Percentiles rank a stretch among this genome's conserved stretches.
These are phyloP conservation scores for Atherinomorus stipes DNA, from an alignment of 2,113 vertebrate species.

Conservation along the genomic window DNA sequence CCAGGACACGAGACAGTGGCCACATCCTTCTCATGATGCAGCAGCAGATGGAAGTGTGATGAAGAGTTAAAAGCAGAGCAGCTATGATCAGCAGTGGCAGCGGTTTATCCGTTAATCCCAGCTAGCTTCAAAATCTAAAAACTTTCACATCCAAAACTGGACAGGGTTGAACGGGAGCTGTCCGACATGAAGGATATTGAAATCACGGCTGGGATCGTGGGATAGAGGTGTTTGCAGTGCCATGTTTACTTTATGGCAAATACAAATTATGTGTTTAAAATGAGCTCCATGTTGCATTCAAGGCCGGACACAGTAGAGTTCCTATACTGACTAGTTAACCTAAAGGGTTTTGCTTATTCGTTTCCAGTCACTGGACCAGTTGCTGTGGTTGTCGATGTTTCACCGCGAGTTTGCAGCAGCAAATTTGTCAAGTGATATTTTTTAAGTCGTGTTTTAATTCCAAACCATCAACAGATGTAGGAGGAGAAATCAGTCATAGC, in stretches of 20 bases:
- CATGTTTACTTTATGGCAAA: background rate
- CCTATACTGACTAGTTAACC: background rate
- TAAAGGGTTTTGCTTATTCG: slow-evolving; percentile 1
- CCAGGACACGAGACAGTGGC: no score
- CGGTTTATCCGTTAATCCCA: no score
- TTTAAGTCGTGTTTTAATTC: slow-evolving; percentile 18
- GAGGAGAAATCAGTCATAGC: background rate
- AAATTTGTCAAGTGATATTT: slow-evolving; percentile 20
- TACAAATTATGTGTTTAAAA: background rate
- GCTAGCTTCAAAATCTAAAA: no score
- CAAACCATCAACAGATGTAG: background rate
- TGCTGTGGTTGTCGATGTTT: background rate
- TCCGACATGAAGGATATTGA: background rate
- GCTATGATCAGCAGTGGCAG: no score
- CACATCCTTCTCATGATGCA: no score
- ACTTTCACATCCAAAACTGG: no score
- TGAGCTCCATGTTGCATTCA: background rate
- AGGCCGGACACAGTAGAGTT: background rate
- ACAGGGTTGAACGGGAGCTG: background rate
- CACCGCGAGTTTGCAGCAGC: slow-evolving; percentile 13
- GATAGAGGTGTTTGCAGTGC: background rate
- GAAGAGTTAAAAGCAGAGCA: no score
- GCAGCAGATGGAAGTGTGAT: no score
- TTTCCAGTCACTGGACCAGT: background rate
- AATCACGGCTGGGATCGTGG: background rate